phyloP scores from a whole-genome alignment of 2,113 vertebrate species.

The Emydura subglobosa region DNA sequence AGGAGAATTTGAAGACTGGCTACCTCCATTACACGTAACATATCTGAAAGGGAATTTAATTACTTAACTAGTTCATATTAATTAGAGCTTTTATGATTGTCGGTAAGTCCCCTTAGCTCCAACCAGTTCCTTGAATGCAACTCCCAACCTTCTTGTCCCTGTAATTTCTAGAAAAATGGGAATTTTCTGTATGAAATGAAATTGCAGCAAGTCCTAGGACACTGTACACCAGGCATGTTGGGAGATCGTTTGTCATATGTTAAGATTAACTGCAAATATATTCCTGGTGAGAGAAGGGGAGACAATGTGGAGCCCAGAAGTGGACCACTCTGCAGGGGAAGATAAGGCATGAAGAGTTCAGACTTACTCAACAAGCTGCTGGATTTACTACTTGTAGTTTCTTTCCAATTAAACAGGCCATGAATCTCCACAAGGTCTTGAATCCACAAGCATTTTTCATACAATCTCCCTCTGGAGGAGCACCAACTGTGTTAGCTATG shows the following conservation, averaged over 20 bases:
- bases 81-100: conserved; percentile 49
- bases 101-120: background rate
- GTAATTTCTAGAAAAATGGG: conserved; percentile 29
- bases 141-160: background rate
- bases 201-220: background rate
- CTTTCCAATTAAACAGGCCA: background rate
- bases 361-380: background rate
- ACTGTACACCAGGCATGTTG: conserved; percentile 4
- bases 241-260: background rate
- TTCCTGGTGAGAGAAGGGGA: conserved; percentile 18
- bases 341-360: background rate
- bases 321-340: background rate
- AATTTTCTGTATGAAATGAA: background rate
- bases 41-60: conserved; percentile 8
- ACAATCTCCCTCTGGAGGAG: background rate
- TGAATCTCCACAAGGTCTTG: background rate
- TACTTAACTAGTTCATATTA: background rate
- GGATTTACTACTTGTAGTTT: background rate
- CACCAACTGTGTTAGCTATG: background rate
- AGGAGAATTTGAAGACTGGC: background rate
- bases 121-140: background rate
- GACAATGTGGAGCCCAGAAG: background rate
- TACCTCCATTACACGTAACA: background rate
- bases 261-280: conserved; percentile 55
- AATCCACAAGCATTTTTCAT: background rate